phyloP scores from a whole-genome alignment of 2,113 vertebrate species.

The Candoia aspera region DNA sequence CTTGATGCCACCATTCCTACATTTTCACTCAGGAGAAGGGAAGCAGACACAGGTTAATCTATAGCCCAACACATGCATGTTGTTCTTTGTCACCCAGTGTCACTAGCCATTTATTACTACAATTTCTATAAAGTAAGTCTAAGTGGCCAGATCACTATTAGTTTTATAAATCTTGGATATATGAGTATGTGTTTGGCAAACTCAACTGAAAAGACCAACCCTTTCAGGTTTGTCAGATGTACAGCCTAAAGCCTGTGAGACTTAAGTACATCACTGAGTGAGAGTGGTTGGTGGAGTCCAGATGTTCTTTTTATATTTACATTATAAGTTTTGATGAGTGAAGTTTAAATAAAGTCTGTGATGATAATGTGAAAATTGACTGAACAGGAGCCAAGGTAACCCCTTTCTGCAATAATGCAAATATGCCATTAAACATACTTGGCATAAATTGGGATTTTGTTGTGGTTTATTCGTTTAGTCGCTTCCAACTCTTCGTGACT shows the following conservation, averaged over 20 bases:
- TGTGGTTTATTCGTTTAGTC: too few relatives aligned
- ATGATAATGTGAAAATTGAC: slow-evolving; percentile 27
- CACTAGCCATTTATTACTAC: slow-evolving; percentile 12
- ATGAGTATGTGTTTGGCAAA: slow-evolving; percentile 22
- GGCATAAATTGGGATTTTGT: slow-evolving; percentile 6
- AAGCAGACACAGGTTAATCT: background rate
- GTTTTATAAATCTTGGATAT: slow-evolving; percentile 19
- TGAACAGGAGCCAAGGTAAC: background rate
- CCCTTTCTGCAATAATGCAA: background rate
- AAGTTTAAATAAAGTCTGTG: slow-evolving; percentile 13
- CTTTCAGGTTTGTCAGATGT: background rate
- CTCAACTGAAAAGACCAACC: background rate
- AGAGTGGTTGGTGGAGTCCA: slow-evolving; percentile 10
- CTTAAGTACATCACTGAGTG: slow-evolving; percentile 11
- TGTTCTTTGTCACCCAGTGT: background rate
- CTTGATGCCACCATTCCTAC: background rate
- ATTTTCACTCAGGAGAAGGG: background rate
- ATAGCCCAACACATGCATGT: background rate
- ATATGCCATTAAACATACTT: slow-evolving; percentile 32
- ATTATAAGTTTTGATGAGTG: slow-evolving; percentile 10
- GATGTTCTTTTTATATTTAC: slow-evolving; percentile 25
- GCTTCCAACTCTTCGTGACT: too few relatives aligned
- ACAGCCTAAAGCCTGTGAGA: background rate
- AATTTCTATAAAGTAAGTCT: slow-evolving; percentile 2
- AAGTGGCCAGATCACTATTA: background rate